A percentile compares a stretch with the other conserved stretches of the same genome.
Evolutionary conservation across 2,888 invertebrate genomes (phyloP).

Genomic region (Sminthurides aquaticus): DNA sequence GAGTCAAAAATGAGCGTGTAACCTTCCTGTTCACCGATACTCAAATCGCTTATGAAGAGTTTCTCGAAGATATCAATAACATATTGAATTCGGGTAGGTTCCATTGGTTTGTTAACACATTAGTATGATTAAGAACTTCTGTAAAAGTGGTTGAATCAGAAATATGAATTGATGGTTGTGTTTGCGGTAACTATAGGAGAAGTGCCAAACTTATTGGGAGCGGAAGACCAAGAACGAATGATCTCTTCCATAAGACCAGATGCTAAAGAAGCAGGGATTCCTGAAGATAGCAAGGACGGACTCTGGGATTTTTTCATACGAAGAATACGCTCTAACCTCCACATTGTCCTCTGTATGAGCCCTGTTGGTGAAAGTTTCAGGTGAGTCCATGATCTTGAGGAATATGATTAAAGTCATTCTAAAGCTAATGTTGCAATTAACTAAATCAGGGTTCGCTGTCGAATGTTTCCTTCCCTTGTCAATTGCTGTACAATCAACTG

Average conservation of each 20-base stretch:
- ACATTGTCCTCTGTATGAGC: constrained; percentile 82
- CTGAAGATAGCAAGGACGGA: constrained; percentile 60
- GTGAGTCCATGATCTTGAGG: constrained; percentile 46
- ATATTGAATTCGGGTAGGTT: constrained; percentile 76
- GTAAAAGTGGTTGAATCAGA: background rate
- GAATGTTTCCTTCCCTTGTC: constrained; percentile 87
- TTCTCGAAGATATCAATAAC: constrained; percentile 85
- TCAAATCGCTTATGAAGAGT: constrained; percentile 82
- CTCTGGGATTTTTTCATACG: constrained; percentile 80
- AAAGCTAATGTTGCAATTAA: too few species aligned
- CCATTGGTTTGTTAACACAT: too few species aligned
- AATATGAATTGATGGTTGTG: background rate
- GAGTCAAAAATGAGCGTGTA: constrained; percentile 63
- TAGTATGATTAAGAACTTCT: too few species aligned
- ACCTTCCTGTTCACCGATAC: constrained; percentile 84
- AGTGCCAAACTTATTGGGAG: constrained; percentile 82
- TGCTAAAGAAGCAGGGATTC: constrained; percentile 63
- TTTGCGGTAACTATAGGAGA: constrained; percentile 55
- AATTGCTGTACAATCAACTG: constrained; percentile 93
- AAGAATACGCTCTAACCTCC: constrained; percentile 71
- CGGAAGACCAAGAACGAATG: constrained; percentile 75
- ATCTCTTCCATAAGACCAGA: constrained; percentile 65
- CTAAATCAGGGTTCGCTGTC: constrained; percentile 62
- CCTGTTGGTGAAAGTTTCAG: constrained; percentile 82
- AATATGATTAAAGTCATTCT: too few species aligned